These are phyloP conservation scores for Arizona elegans DNA, from an alignment of 2,113 vertebrate genomes.

Conservation along the genomic window DNA sequence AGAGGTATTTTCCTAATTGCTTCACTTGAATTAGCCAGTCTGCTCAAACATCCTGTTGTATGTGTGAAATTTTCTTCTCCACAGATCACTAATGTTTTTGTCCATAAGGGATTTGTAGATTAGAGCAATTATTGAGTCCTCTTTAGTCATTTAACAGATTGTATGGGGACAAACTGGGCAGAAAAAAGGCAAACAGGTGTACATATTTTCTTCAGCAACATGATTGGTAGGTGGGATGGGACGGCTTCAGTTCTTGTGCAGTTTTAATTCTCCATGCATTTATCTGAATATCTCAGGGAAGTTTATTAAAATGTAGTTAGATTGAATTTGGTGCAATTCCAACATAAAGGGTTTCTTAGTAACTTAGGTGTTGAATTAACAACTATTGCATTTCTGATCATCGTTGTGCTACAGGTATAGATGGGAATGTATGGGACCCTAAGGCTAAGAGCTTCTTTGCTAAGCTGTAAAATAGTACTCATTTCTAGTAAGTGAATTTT, in stretches of 20 bases:
- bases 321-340: background rate
- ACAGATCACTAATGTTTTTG: background rate
- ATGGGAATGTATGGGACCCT: background rate
- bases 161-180: background rate
- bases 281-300: background rate
- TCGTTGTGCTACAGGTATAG: background rate
- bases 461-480: background rate
- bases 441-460: background rate
- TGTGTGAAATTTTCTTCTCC: background rate
- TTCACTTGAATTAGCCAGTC: background rate
- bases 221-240: background rate
- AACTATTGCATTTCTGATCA: background rate
- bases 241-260: background rate
- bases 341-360: background rate
- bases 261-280: background rate
- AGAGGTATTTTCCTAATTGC: background rate
- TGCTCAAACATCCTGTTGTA: background rate
- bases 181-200: background rate
- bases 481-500: conserved; percentile 5
- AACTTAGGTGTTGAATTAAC: background rate
- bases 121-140: background rate
- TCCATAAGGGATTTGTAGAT: background rate
- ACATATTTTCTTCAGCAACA: background rate
- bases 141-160: background rate
- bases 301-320: background rate